A percentile compares a stretch with the other conserved stretches of the same genome.
Conservation (phyloP, 1,140 invertebrate genomes). For the Aphidius ervi region DNA sequence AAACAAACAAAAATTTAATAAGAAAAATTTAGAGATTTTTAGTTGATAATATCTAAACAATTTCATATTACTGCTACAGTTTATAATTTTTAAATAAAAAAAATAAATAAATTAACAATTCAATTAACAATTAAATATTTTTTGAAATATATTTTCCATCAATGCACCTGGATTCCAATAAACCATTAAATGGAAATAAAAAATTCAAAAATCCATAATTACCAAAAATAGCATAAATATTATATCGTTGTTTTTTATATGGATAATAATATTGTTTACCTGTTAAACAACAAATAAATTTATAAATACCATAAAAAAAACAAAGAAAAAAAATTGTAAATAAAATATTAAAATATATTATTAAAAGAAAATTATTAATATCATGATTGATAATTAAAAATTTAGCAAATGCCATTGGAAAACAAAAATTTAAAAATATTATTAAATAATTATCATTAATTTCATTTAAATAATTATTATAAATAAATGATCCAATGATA, state of each 20-base stretch:
- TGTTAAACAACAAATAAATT: constrained; percentile 31
- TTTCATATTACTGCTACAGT: too few relatives aligned
- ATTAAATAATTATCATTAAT: constrained; percentile 27
- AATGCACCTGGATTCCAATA: constrained; percentile 32
- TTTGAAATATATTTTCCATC: constrained; percentile 34
- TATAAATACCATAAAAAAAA: constrained; percentile 33
- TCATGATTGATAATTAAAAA: constrained; percentile 28
- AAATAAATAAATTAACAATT: neutral
- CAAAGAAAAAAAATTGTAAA: constrained; percentile 33
- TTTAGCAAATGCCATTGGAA: constrained; percentile 34
- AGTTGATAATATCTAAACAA: too few relatives aligned
- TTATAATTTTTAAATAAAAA: too few relatives aligned
- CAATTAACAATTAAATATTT: constrained; percentile 23
- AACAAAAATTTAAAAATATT: constrained; percentile 37
- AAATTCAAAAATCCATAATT: constrained; percentile 38
- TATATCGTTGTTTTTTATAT: constrained; percentile 27
- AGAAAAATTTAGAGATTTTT: too few relatives aligned
- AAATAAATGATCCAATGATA: constrained; percentile 32
- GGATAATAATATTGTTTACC: constrained; percentile 34
- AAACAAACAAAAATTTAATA: too few relatives aligned
- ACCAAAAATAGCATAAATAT: constrained; percentile 36
- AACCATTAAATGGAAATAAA: constrained; percentile 39
- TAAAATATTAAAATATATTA: constrained; percentile 29
- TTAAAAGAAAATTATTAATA: constrained; percentile 32
- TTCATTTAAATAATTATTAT: constrained; percentile 31